A percentile compares a stretch with the other conserved stretches of the same genome.
phyloP scores from a whole-genome alignment of 2,113 vertebrate species.

The Ochotona princeps region DNA sequence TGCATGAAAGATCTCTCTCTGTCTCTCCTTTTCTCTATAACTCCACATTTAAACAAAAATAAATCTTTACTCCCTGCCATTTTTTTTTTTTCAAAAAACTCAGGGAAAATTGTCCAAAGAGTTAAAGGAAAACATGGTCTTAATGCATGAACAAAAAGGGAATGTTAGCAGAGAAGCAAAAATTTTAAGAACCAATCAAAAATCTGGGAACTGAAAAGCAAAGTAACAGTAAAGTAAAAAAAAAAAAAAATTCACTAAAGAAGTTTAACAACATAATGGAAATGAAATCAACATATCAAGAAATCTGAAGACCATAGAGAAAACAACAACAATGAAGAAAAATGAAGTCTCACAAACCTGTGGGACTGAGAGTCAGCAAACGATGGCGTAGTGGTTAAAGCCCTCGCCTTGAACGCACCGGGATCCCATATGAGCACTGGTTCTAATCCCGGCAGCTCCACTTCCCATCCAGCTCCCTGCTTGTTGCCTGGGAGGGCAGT shows the following conservation, averaged over 20 bases:
- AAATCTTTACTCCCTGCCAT: no score
- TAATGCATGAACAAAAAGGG: conserved; percentile 16
- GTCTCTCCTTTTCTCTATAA: no score
- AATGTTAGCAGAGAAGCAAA: not conserved
- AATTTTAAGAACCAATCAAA: not conserved
- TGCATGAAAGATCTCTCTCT: no score
- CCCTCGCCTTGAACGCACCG: no score
- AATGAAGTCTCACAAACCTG: not conserved
- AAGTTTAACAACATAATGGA: conserved; percentile 17
- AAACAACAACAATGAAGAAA: not conserved
- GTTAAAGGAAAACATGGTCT: conserved; percentile 38
- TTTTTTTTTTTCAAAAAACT: conserved; percentile 20
- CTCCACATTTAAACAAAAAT: no score
- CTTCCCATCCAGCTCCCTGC: no score
- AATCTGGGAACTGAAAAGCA: conserved; percentile 44
- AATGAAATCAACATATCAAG: not conserved
- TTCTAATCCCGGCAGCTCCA: no score
- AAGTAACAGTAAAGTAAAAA: conserved; percentile 21
- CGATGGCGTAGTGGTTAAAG: no score
- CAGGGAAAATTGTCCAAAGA: conserved; percentile 28
- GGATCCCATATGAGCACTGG: no score
- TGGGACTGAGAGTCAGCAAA: not conserved
- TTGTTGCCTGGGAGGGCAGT: no score
- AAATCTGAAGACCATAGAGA: not conserved
- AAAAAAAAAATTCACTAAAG: not conserved